These are phyloP conservation scores for Anadara kagoshimensis DNA, from an alignment of 1,140 invertebrate species.

Conservation along the genomic window DNA sequence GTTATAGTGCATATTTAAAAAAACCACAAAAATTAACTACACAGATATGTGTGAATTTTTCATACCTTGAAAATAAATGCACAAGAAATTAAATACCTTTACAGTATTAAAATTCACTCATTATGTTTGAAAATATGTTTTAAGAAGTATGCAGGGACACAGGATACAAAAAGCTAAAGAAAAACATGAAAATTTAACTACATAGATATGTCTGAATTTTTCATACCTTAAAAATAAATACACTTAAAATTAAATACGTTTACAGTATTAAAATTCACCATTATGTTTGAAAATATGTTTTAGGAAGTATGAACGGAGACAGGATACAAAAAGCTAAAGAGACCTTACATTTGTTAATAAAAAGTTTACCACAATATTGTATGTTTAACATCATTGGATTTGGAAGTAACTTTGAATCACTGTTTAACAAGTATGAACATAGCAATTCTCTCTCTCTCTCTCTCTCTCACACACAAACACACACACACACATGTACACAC, in stretches of 20 bases:
- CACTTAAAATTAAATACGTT: neutral
- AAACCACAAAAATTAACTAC: no score
- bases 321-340: constrained; percentile 28
- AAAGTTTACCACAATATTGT: constrained; percentile 27
- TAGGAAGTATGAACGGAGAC: constrained; percentile 3
- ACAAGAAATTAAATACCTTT: no score
- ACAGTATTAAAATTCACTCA: no score
- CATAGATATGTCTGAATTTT: neutral
- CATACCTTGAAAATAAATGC: no score
- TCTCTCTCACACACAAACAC: no score
- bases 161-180: neutral
- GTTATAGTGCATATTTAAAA: no score
- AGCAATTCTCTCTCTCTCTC: no score
- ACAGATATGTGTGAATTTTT: no score
- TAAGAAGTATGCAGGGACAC: no score
- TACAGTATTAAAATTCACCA: neutral
- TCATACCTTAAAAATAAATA: neutral
- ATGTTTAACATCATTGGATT: constrained; percentile 24
- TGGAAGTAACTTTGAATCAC: constrained; percentile 5
- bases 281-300: no score
- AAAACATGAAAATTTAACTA: neutral
- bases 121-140: no score
- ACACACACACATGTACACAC: no score
- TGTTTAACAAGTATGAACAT: constrained; percentile 19
- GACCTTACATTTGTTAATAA: constrained; percentile 25